Percentiles rank a stretch among this genome's conserved stretches.
phyloP scores from a whole-genome alignment of 2,888 invertebrate genomes.

The Ophioninae sp. region DNA sequence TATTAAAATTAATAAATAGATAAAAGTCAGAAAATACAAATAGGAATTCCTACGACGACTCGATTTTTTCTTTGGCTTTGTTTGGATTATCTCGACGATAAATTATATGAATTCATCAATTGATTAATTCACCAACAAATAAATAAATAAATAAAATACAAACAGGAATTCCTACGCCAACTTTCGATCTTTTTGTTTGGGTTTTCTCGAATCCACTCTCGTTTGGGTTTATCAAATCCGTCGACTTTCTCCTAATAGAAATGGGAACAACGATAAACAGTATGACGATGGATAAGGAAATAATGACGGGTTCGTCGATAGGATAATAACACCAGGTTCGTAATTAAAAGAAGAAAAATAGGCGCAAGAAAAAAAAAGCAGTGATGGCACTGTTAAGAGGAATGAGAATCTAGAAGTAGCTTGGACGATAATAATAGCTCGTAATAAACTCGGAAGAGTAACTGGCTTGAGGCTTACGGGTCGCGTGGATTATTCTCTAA shows the following conservation, averaged over 20 bases:
- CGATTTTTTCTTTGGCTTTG: too few relatives aligned
- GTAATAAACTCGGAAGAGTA: conserved; percentile 48
- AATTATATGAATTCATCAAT: too few relatives aligned
- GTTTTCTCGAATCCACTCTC: too few relatives aligned
- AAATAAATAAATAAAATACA: too few relatives aligned
- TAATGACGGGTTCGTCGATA: not conserved
- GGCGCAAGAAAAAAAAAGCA: conserved; percentile 1
- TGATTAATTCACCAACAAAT: too few relatives aligned
- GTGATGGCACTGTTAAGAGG: conserved; percentile 13
- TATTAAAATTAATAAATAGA: too few relatives aligned
- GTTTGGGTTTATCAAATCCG: too few relatives aligned
- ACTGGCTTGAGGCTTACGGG: conserved; percentile 52
- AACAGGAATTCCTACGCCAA: not conserved
- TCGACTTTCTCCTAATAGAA: not conserved
- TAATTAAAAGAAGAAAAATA: conserved; percentile 14
- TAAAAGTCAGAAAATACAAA: too few relatives aligned
- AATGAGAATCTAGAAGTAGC: conserved; percentile 32
- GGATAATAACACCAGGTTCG: conserved; percentile 20
- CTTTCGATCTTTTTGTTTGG: too few relatives aligned
- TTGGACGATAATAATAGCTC: conserved; percentile 38
- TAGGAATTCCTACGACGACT: too few relatives aligned
- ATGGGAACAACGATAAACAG: conserved; percentile 7
- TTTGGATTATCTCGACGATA: too few relatives aligned
- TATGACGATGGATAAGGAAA: conserved; percentile 1
- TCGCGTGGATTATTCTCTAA: conserved; percentile 61